These are phyloP conservation scores for Oscheius onirici DNA, from an alignment of 2,888 invertebrate species.

Conservation along the genomic window DNA sequence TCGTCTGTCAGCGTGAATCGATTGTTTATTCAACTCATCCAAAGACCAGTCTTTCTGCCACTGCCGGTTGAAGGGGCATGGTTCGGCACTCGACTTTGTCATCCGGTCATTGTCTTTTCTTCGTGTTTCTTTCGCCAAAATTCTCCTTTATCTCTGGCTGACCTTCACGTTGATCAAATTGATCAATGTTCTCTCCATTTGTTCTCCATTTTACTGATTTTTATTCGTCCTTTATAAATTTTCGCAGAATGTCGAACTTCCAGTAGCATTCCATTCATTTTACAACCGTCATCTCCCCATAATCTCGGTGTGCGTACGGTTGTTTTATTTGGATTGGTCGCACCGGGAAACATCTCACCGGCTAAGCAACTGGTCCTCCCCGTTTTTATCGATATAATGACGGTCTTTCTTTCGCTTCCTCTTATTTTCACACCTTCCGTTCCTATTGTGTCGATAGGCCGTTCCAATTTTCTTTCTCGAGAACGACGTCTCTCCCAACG, in stretches of 20 bases:
- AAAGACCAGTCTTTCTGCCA: conserved; percentile 27
- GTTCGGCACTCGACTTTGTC: not conserved
- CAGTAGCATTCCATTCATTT: not conserved
- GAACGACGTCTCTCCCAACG: not conserved
- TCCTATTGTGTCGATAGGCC: not conserved
- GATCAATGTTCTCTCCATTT: conserved; percentile 8
- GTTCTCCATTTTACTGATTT: not conserved
- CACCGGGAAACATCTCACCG: too few relatives aligned
- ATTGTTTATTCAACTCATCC: conserved; percentile 36
- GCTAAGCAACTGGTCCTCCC: too few relatives aligned
- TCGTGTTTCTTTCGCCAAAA: not conserved
- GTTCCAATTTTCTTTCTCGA: not conserved
- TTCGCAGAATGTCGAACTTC: not conserved
- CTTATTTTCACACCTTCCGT: not conserved
- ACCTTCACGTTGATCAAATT: conserved; percentile 18
- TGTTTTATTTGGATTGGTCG: not conserved
- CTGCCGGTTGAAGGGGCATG: not conserved
- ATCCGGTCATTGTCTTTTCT: not conserved
- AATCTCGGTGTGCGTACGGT: not conserved
- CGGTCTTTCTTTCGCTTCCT: not conserved
- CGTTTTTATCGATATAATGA: not conserved
- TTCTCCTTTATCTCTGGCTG: not conserved
- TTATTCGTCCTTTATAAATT: not conserved
- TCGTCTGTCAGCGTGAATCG: conserved; percentile 25
- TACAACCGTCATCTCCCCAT: not conserved